Evolutionary conservation across 2,113 vertebrate genomes (phyloP), one percentile per base, ranked within the genome.

Genomic region (mouse (Mus musculus)): DNA sequence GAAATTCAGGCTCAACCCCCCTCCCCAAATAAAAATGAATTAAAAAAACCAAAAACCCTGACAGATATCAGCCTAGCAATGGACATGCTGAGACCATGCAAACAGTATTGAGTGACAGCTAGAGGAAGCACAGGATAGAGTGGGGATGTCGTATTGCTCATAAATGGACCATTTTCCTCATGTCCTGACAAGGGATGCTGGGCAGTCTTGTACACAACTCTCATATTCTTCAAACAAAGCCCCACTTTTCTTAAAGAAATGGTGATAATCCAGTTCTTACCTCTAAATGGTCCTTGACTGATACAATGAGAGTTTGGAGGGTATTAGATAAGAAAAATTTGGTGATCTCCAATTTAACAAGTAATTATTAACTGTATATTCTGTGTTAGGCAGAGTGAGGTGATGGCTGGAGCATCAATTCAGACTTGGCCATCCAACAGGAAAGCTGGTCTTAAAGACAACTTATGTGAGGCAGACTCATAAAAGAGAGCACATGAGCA

Each of bases 291-390:
- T 81, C 77, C 71, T 72, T 75, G 52, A 92, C 71, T 5, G n/a
- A 89, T 17, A 90, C 63, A 87, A 22, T 2, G 36, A 92, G 46
- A 77, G 19, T 76, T 86, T 49, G 13, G 30, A 61, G 39, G 28
- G 24, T 71, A 80, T 54, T 39, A 77, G 46, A 77, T 24, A 61
- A 81, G 52, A 90, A 87, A 84, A 81, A 73, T 67, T 1, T 88
- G 59, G 93, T 36, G 1, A 49, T 14, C 56, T 94, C 24, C 88
- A 88, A 78, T 61, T 90, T 30, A 88, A 97, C 78, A 82, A 80
- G 30, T 75, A 78, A 93, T 86, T 73, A 73, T 72, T 46, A 87
- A 81, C 75, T 75, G 17, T 6, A 65, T n/a, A 59, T 33, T 85
- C 86, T 91, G 54, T 67, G 78, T 39, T 89, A 17, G 14, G 14